phyloP scores from a whole-genome alignment of 2,797 vertebrate species.

The Myioborus melanocephalus region DNA sequence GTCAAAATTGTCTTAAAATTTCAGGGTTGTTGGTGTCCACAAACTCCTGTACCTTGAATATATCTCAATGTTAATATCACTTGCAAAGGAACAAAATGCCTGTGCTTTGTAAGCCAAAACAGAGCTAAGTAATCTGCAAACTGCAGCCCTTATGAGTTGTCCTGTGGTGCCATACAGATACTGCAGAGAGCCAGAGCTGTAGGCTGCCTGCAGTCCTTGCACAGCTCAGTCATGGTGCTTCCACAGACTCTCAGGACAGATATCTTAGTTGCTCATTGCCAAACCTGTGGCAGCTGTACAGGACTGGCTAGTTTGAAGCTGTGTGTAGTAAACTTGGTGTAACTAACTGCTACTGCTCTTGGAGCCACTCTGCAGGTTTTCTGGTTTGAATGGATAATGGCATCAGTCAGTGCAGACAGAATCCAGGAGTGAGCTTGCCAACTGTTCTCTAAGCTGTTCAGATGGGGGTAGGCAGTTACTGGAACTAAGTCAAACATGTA shows the following conservation, averaged over 20 bases:
- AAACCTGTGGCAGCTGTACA: not conserved
- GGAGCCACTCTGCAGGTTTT: not conserved
- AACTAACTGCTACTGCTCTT: not conserved
- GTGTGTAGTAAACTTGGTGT: not conserved
- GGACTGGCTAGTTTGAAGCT: not conserved
- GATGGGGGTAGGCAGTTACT: not conserved
- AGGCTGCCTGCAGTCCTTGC: not conserved
- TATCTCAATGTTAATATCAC: not conserved
- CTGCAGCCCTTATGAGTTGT: not conserved
- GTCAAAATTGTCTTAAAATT: not conserved
- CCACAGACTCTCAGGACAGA: not conserved
- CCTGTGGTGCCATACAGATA: not conserved
- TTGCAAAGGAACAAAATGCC: not conserved
- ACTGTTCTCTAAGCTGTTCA: not conserved
- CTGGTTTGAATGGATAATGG: not conserved
- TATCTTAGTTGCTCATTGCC: not conserved
- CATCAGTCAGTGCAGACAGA: not conserved
- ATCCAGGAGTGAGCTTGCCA: not conserved
- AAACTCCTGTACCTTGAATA: not conserved
- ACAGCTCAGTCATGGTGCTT: not conserved
- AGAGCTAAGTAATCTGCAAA: not conserved
- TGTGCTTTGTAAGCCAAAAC: not conserved
- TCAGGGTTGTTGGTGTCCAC: not conserved
- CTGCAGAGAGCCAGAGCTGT: not conserved
- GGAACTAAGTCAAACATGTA: not conserved